Evolutionary conservation across 2,113 vertebrate genomes (phyloP).

Genomic region (Malaclemys terrapin): DNA sequence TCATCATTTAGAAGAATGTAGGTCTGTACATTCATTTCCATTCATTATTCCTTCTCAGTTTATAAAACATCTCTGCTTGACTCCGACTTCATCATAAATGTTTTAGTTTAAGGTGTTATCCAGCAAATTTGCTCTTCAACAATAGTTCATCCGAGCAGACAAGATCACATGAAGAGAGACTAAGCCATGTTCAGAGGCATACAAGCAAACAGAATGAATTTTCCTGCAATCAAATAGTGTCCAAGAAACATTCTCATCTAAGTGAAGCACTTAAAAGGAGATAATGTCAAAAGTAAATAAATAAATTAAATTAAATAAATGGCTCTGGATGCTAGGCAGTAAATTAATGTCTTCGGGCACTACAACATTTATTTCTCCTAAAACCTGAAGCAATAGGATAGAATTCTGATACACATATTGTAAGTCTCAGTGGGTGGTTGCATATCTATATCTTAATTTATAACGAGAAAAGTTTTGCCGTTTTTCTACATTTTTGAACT

Average conservation of each 20-base stretch:
- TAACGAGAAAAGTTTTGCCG: not conserved
- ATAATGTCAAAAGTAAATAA: not conserved
- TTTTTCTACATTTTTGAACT: slow-evolving; percentile 7
- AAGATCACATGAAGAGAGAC: not conserved
- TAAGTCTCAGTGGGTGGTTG: not conserved
- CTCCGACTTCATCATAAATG: not conserved
- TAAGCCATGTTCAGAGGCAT: not conserved
- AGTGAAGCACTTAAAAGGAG: not conserved
- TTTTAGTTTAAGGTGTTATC: not conserved
- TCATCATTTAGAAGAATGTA: not conserved
- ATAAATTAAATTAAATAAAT: not conserved
- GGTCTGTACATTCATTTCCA: not conserved
- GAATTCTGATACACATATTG: not conserved
- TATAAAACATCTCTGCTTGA: not conserved
- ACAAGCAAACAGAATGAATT: not conserved
- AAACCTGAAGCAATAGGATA: not conserved
- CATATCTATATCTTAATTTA: not conserved
- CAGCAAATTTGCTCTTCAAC: not conserved
- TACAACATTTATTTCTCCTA: not conserved
- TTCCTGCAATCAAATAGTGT: not conserved
- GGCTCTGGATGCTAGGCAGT: not conserved
- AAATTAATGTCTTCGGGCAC: not conserved
- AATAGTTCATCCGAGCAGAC: not conserved
- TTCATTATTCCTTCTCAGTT: not conserved
- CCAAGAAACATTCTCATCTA: not conserved